Conservation (phyloP, 92 coral and sea anemone genomes). For the Actinernus sp. region DNA sequence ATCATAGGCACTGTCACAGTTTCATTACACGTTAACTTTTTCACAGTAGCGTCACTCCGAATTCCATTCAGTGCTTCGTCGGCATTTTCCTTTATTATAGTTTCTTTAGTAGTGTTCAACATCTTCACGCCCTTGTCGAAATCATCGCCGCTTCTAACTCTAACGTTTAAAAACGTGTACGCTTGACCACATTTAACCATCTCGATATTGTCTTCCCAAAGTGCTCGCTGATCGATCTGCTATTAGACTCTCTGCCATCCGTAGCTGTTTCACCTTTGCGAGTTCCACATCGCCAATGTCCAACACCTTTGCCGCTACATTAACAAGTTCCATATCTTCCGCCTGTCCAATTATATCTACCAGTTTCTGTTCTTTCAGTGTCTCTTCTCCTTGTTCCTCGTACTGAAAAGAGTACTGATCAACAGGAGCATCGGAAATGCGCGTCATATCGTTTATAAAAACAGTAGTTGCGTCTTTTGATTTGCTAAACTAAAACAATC, state of each 20-base stretch:
- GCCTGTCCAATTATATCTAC: too few species aligned
- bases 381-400: slow-evolving; percentile 9
- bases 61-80: too few species aligned
- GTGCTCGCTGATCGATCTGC: slow-evolving; percentile 9
- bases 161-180: too few species aligned
- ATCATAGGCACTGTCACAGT: slow-evolving; percentile 2
- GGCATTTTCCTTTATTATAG: too few species aligned
- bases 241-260: too few species aligned
- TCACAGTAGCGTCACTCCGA: neutral
- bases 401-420: slow-evolving; percentile 22
- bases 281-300: slow-evolving; percentile 13
- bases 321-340: too few species aligned
- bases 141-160: slow-evolving; percentile 15
- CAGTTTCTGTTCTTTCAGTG: neutral
- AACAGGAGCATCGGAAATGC: slow-evolving; percentile 15
- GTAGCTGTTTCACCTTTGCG: slow-evolving; percentile 6
- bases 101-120: slow-evolving; percentile 23
- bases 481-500: slow-evolving; percentile 15
- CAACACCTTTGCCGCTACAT: slow-evolving; percentile 25
- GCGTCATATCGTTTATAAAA: slow-evolving; percentile 47
- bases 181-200: too few species aligned
- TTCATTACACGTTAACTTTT: neutral
- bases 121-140: slow-evolving; percentile 12
- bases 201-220: slow-evolving; percentile 48
- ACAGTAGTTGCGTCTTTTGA: too few species aligned